Base-by-base conservation (phyloP, 92 coral and sea anemone species). In the Actinernus sp. region DNA sequence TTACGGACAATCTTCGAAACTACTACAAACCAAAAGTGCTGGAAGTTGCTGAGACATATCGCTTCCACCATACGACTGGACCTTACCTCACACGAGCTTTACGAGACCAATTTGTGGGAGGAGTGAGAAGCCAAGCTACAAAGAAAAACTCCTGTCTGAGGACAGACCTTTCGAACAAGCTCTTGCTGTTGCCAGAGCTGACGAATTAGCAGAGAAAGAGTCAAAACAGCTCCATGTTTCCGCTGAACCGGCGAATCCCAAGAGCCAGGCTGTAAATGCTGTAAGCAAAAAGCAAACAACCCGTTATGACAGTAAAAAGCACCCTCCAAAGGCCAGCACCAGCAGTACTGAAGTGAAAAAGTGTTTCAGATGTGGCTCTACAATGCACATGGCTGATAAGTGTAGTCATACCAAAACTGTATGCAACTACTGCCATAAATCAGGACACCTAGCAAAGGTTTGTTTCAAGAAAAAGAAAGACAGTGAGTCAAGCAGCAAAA, bases 151-250 rank as follows among this genome's bases (percentile, higher is more conserved):
- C 14, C 63, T 73, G 14, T 62, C 76, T 5, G 81, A 63, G 27
- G 87, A 80, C 52, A 61, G 80, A n/a, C 72, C 81, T 7, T 72
- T 63, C 29, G 60, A 63, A 4, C 76, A 63, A 46, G 66, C 88
- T 24, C 31, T 64, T 14, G 49, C 55, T 43, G 75, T 82, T 27
- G 82, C 88, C 29, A 49, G 47, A 34, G 82, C 82, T n/a, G 71
- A 66, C 23, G 71, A 82, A 48, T 22, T 72, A 49, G 81, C 81
- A 28, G 81, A 81, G 16, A 81, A 39, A 55, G 75, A 81, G 53
- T 78, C 79, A 13, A 58, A 50, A 51, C 73, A 62, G 40, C 37
- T 74, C 1, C n/a, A n/a, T n/a, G n/a, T n/a, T n/a, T n/a, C n/a
- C n/a, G 31, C 17, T 49, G 59, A 34, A 18, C 24, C 7, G 31